These are phyloP conservation scores for Catamblyrhynchus diadema DNA, from an alignment of 2,797 vertebrate species.

Conservation along the genomic window DNA sequence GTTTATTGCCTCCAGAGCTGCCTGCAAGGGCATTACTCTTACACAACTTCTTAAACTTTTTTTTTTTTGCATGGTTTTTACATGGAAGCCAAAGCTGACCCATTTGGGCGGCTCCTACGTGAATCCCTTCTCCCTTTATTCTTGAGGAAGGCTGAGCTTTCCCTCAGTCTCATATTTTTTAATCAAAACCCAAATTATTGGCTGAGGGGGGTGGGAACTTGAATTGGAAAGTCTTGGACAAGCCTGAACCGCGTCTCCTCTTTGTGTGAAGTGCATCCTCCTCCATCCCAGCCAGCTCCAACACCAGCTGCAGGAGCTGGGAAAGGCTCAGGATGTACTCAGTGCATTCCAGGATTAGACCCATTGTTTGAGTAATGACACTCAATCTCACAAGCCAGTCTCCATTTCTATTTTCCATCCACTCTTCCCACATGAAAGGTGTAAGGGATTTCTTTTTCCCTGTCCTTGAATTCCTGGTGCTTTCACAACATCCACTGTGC, in stretches of 20 bases:
- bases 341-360: slow-evolving; percentile 7
- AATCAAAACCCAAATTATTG: not conserved
- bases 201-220: not conserved
- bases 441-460: not conserved
- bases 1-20: not conserved
- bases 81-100: not conserved
- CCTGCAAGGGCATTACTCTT: not conserved
- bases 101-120: rapidly evolving
- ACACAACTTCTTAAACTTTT: not conserved
- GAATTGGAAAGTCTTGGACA: not conserved
- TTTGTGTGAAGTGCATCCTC: not conserved
- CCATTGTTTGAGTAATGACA: slow-evolving; percentile 32
- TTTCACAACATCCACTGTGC: not conserved
- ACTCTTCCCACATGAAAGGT: not conserved
- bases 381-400: not conserved
- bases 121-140: not conserved
- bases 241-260: not conserved
- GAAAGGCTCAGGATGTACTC: not conserved
- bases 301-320: not conserved
- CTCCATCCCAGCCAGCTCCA: not conserved
- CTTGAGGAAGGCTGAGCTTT: not conserved
- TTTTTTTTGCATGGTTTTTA: not conserved
- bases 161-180: not conserved
- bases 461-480: not conserved
- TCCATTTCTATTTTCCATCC: not conserved